A percentile compares a stretch with the other conserved stretches of the same genome.
Conservation (phyloP, 2,113 vertebrate genomes). For the Cinclus cinclus region DNA sequence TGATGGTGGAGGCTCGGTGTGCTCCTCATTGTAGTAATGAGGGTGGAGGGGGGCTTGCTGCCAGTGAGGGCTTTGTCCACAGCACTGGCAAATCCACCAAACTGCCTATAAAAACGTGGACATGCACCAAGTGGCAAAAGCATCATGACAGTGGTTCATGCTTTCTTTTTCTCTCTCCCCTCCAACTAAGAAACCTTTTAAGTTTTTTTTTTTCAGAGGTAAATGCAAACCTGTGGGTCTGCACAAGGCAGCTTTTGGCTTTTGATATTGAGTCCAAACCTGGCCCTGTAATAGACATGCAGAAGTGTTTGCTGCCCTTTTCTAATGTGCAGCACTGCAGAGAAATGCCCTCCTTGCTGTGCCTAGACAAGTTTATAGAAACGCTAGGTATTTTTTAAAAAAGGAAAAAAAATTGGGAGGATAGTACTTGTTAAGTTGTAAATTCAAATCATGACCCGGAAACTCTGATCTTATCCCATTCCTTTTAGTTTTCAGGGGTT, state of each 20-base stretch:
- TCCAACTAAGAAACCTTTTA: neutral
- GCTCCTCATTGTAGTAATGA: accelerated
- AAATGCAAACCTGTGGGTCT: neutral
- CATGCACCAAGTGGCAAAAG: neutral
- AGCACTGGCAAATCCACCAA: neutral
- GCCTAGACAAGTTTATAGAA: neutral
- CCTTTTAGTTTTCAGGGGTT: neutral
- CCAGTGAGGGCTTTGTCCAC: neutral
- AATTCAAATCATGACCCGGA: neutral
- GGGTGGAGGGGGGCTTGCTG: neutral
- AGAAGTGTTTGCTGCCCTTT: neutral
- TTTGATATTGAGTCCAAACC: neutral
- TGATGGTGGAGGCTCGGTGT: neutral
- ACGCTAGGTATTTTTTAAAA: neutral
- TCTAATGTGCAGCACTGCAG: neutral
- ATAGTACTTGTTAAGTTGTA: neutral
- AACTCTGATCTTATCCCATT: neutral
- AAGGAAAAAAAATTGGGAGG: accelerated
- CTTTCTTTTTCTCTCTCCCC: neutral
- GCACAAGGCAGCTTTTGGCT: neutral
- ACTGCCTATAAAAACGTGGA: neutral
- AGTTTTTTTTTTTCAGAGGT: neutral
- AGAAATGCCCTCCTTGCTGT: neutral
- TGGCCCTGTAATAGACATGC: neutral
- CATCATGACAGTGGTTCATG: neutral